Percentiles rank a stretch among this genome's conserved stretches.
phyloP scores from a whole-genome alignment of 2,113 vertebrate species.

The Prochilodus magdalenae region DNA sequence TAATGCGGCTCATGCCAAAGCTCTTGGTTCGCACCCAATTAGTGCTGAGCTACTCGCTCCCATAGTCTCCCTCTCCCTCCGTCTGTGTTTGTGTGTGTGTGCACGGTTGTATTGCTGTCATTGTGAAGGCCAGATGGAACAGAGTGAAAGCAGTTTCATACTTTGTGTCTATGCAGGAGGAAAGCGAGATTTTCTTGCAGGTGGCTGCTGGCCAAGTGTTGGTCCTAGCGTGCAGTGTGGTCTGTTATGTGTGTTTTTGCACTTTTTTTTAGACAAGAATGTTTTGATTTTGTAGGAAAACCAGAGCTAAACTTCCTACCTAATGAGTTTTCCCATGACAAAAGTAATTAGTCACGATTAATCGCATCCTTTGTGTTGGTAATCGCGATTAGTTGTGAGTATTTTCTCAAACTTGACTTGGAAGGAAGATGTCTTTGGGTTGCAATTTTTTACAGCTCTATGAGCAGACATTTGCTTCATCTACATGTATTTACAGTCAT shows the following conservation, averaged over 20 bases:
- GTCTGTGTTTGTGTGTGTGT: slow-evolving; percentile 13
- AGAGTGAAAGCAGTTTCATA: neutral
- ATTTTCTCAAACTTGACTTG: too few relatives aligned
- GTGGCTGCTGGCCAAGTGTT: neutral
- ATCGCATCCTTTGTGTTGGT: too few relatives aligned
- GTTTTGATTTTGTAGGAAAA: too few relatives aligned
- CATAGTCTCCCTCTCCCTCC: neutral
- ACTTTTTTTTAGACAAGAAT: neutral
- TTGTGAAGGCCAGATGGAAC: neutral
- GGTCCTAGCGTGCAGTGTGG: neutral
- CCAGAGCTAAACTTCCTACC: too few relatives aligned
- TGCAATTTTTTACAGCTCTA: too few relatives aligned
- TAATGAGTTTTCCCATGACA: too few relatives aligned
- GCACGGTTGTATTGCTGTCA: neutral
- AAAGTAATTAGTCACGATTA: too few relatives aligned
- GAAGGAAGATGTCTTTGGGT: too few relatives aligned
- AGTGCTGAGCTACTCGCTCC: slow-evolving; percentile 31
- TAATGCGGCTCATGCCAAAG: neutral
- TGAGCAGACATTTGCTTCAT: too few relatives aligned
- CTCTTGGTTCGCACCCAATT: slow-evolving; percentile 35
- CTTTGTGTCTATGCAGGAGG: slow-evolving; percentile 5
- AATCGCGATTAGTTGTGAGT: too few relatives aligned
- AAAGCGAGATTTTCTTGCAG: neutral
- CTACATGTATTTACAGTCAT: too few relatives aligned
- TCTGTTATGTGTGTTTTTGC: neutral